Evolutionary conservation across 2,888 invertebrate species (phyloP), one percentile per base, ranked within the genome.

Genomic region (Sesia apiformis): DNA sequence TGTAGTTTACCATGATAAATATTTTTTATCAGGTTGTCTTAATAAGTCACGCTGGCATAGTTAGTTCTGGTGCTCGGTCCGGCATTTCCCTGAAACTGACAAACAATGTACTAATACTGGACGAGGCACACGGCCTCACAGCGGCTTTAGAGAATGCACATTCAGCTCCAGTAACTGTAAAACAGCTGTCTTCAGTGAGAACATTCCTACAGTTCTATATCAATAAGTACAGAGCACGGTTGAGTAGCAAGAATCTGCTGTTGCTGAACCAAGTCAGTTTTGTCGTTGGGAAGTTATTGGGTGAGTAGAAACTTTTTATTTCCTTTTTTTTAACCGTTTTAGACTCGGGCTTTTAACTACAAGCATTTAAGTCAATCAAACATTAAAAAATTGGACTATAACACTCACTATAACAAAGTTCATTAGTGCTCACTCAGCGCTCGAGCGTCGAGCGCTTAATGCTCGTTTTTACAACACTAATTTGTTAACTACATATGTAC

Each of bases 81-180:
- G 89, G 89, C 0, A 66, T 82, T 6, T 81, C 82, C 0, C 65
- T 92, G 0, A 84, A 90, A 56, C 67, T 92, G 1, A 92, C 93
- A 66, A 92, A 93, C 63, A 95, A 95, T 71, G 85, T 98, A 39
- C 90, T 99, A 0, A 95, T 99, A 57, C 91, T 96, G 23, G 99
- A 99, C 74, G 99, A 99, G 81, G 99, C 99, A 0, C 99, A 99
- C 69, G 99, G 99, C 78, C 91, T 99, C 1, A 85, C 98, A 5
- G 97, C 98, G 58, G 96, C 98, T 0, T 92, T 99, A 62, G 94
- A 95, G 59, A 94, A 94, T 69, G 95, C 98, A 66, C 93, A 98
- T 73, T 95, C 96, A 58, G 92, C 93, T 0, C 93, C 94, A 49
- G 85, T 98, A 7, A 92, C 90, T 0, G 91, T 91, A 0, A 86